A percentile compares a stretch with the other conserved stretches of the same genome.
Conservation (phyloP, 2,888 invertebrate species). For the Tethea ocularis region DNA sequence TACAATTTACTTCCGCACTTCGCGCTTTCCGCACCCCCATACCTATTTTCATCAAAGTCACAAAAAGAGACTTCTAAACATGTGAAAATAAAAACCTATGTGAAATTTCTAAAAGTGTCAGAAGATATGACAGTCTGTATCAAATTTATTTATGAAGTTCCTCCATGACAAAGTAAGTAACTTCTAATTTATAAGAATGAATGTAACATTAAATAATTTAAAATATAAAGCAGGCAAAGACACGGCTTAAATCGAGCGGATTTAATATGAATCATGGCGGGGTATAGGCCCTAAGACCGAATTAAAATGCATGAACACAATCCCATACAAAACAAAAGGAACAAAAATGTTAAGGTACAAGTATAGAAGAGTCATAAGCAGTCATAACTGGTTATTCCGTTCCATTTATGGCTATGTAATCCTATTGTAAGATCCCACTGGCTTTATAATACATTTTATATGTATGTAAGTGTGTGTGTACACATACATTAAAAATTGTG, state of each 20-base stretch:
- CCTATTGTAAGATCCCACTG: slow-evolving; percentile 71
- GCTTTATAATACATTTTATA: slow-evolving; percentile 26
- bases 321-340: slow-evolving; percentile 72
- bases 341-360: slow-evolving; percentile 73
- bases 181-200: neutral
- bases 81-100: too few species aligned
- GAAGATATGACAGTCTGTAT: neutral
- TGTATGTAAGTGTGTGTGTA: slow-evolving; percentile 45
- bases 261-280: slow-evolving; percentile 21
- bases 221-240: neutral
- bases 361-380: slow-evolving; percentile 71
- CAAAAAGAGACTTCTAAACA: too few species aligned
- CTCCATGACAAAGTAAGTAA: neutral
- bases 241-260: slow-evolving; percentile 22
- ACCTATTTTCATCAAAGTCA: neutral
- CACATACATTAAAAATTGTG: slow-evolving; percentile 65
- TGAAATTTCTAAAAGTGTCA: too few species aligned
- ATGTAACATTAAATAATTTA: neutral
- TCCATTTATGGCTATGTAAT: slow-evolving; percentile 78
- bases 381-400: slow-evolving; percentile 77
- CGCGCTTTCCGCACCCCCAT: too few species aligned
- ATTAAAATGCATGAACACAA: slow-evolving; percentile 79
- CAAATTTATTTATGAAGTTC: neutral
- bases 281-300: slow-evolving; percentile 56
- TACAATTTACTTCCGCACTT: too few species aligned